A percentile compares a stretch with the other conserved stretches of the same genome.
Conservation (phyloP, 2,888 invertebrate genomes). For the Eupsilia transversa region DNA sequence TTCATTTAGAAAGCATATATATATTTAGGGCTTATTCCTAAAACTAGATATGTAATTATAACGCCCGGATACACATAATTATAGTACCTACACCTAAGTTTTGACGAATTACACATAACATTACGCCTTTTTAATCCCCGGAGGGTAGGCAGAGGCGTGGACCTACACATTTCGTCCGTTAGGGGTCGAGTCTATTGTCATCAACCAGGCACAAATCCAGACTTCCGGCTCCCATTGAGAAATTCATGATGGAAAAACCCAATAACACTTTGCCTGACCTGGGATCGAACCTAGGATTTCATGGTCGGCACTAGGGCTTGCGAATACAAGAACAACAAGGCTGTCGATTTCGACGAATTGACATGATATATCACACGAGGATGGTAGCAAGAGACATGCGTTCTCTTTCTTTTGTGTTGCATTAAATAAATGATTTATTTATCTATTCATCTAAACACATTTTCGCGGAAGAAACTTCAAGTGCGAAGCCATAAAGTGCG, state of each 20-base stretch:
- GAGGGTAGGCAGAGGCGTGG: too few species aligned
- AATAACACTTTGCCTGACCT: neutral
- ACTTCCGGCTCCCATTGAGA: neutral
- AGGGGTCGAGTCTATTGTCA: too few species aligned
- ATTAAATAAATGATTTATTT: neutral
- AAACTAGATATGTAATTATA: neutral
- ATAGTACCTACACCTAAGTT: too few species aligned
- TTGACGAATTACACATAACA: too few species aligned
- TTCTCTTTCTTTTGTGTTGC: neutral
- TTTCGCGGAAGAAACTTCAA: neutral
- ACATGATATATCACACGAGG: too few species aligned
- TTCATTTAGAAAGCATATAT: neutral
- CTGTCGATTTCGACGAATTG: neutral
- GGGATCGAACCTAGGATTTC: neutral
- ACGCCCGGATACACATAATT: neutral
- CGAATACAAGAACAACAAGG: neutral
- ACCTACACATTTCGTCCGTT: too few species aligned
- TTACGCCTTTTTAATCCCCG: too few species aligned
- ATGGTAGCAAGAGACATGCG: neutral
- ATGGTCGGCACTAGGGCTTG: neutral
- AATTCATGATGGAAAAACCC: neutral
- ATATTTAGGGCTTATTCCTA: neutral
- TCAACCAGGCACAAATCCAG: too few species aligned
- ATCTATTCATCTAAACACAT: too few species aligned
- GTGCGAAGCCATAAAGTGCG: too few species aligned